These are phyloP conservation scores for Natator depressus DNA, from an alignment of 2,113 vertebrate genomes.

Conservation along the genomic window DNA sequence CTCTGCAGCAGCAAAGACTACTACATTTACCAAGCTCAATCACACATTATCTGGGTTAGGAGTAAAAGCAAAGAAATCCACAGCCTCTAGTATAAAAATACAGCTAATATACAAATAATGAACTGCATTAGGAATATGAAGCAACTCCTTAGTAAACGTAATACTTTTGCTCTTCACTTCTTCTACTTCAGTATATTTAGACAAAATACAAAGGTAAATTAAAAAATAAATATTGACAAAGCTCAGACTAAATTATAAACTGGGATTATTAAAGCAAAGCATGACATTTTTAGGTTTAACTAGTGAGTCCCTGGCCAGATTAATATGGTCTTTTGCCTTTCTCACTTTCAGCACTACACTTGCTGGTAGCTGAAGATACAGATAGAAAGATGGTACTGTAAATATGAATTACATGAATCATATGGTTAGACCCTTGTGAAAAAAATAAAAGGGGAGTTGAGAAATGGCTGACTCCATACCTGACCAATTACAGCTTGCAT, in stretches of 20 bases:
- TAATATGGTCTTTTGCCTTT: conserved; percentile 77
- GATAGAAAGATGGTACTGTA: conserved; percentile 85
- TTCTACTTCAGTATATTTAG: conserved; percentile 67
- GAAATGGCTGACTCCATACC: conserved; percentile 91
- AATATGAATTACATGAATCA: conserved; percentile 89
- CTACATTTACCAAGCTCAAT: conserved; percentile 77
- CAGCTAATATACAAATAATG: conserved; percentile 70
- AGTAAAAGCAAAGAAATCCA: conserved; percentile 58
- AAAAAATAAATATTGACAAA: conserved; percentile 59
- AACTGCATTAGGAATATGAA: conserved; percentile 68
- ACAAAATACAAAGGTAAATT: conserved; percentile 52
- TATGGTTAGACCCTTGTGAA: conserved; percentile 83
- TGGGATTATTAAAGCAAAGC: conserved; percentile 55
- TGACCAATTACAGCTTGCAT: conserved; percentile 91
- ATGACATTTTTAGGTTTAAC: conserved; percentile 70
- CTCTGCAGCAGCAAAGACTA: conserved; percentile 79
- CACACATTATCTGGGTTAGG: conserved; percentile 75
- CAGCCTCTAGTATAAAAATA: conserved; percentile 53
- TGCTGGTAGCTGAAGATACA: conserved; percentile 78
- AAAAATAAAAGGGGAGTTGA: conserved; percentile 83
- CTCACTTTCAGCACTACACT: conserved; percentile 74
- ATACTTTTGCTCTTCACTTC: conserved; percentile 64
- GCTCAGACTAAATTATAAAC: conserved; percentile 59
- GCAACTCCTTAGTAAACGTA: conserved; percentile 61
- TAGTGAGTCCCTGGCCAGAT: conserved; percentile 72